Conservation (phyloP, 2,113 vertebrate genomes). For the Todiramphus saurophagus region DNA sequence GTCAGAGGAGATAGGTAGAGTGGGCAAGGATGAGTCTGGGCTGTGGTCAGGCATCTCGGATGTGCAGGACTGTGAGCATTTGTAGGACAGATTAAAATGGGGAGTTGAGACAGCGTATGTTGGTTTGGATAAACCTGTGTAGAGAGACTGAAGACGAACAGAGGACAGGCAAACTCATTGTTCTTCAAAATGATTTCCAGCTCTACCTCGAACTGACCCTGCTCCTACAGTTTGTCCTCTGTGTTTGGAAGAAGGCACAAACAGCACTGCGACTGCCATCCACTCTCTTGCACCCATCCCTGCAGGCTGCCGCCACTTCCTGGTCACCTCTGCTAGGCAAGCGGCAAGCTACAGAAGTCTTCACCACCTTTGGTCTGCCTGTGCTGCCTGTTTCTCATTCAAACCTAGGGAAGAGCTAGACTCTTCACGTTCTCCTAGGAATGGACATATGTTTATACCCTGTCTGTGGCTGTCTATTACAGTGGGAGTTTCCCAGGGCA, state of each 20-base stretch:
- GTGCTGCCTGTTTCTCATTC: not conserved
- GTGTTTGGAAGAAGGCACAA: not conserved
- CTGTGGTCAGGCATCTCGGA: not conserved
- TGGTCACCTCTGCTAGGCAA: not conserved
- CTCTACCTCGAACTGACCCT: not conserved
- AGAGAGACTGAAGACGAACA: not conserved
- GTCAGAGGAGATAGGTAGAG: not conserved
- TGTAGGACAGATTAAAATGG: not conserved
- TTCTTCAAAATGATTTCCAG: not conserved
- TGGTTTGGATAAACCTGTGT: not conserved
- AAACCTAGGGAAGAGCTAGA: rapidly evolving
- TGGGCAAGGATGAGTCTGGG: not conserved
- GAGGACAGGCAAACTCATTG: not conserved
- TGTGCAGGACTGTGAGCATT: not conserved
- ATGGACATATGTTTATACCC: not conserved
- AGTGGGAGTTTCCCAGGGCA: not conserved
- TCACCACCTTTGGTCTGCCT: not conserved
- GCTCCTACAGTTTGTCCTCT: not conserved
- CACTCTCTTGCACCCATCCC: not conserved
- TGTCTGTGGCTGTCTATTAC: not conserved
- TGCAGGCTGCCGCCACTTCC: rapidly evolving
- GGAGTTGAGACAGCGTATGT: rapidly evolving
- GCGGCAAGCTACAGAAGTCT: rapidly evolving
- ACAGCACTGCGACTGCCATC: rapidly evolving
- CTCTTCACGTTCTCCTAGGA: not conserved